A percentile compares a stretch with the other conserved stretches of the same genome.
Evolutionary conservation across 1,140 invertebrate species (phyloP).

Genomic region (Aphaenogaster ashmeadi): DNA sequence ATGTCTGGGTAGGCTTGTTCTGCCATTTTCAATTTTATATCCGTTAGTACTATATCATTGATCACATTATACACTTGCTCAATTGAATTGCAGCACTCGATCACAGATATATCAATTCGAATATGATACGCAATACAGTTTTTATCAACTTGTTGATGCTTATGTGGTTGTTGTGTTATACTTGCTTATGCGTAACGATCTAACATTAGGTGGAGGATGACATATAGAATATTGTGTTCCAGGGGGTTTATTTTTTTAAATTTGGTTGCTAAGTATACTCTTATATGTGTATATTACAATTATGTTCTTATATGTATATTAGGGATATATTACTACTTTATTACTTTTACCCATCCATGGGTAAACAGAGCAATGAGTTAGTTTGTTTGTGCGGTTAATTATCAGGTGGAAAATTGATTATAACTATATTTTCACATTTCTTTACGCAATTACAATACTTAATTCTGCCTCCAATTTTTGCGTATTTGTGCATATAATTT

Average conservation of each 20-base stretch:
- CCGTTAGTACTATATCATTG: slow-evolving; percentile 58
- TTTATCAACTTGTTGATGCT: slow-evolving; percentile 74
- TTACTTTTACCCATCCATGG: neutral
- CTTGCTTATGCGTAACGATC: slow-evolving; percentile 79
- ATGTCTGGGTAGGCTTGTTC: slow-evolving; percentile 62
- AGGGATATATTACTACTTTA: neutral
- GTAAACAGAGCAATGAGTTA: neutral
- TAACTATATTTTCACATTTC: slow-evolving; percentile 1
- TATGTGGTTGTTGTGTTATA: slow-evolving; percentile 77
- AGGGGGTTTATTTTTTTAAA: slow-evolving; percentile 50
- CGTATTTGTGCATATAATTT: neutral
- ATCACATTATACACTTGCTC: slow-evolving; percentile 62
- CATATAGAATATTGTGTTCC: slow-evolving; percentile 69
- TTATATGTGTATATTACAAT: neutral
- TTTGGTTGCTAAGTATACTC: neutral
- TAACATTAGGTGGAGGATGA: slow-evolving; percentile 80
- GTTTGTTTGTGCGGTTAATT: neutral
- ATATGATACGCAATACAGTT: slow-evolving; percentile 63
- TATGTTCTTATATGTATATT: neutral
- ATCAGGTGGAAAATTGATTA: neutral
- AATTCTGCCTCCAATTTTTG: neutral
- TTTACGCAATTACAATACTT: neutral
- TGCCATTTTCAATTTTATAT: slow-evolving; percentile 66
- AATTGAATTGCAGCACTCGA: slow-evolving; percentile 70
- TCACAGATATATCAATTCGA: slow-evolving; percentile 65